phyloP scores from a whole-genome alignment of 2,888 invertebrate genomes.

The Ypsolopha sequella region DNA sequence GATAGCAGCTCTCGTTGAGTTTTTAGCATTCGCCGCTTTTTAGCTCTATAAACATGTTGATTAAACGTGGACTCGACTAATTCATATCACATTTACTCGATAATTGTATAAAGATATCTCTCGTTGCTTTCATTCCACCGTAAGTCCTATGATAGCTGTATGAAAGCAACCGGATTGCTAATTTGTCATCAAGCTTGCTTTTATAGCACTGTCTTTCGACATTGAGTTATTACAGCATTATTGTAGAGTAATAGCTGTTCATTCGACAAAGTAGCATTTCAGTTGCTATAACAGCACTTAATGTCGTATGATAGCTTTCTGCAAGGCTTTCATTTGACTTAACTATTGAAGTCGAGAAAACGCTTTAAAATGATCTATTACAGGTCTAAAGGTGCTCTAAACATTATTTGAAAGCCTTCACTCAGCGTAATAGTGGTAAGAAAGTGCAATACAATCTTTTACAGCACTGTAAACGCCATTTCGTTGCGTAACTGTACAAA shows the following conservation, averaged over 20 bases:
- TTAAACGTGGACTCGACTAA: not conserved
- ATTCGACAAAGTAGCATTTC: not conserved
- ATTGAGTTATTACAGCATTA: not conserved
- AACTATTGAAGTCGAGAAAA: no score
- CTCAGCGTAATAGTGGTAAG: no score
- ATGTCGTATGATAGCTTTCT: no score
- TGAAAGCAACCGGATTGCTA: no score
- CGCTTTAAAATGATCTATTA: no score
- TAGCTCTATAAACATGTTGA: not conserved
- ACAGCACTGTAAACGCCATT: no score
- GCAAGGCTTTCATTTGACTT: no score
- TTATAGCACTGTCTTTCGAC: not conserved
- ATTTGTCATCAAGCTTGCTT: not conserved
- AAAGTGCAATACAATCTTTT: no score
- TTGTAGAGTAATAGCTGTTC: not conserved
- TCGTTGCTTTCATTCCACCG: not conserved
- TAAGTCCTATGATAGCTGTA: not conserved
- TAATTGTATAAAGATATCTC: not conserved
- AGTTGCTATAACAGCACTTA: not conserved
- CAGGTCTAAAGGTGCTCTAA: no score
- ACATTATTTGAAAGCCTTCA: no score
- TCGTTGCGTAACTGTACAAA: no score
- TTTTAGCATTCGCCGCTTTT: not conserved
- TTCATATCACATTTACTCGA: not conserved
- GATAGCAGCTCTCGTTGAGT: not conserved